phyloP scores from a whole-genome alignment of 1,140 invertebrate species.

The Apis cerana region DNA sequence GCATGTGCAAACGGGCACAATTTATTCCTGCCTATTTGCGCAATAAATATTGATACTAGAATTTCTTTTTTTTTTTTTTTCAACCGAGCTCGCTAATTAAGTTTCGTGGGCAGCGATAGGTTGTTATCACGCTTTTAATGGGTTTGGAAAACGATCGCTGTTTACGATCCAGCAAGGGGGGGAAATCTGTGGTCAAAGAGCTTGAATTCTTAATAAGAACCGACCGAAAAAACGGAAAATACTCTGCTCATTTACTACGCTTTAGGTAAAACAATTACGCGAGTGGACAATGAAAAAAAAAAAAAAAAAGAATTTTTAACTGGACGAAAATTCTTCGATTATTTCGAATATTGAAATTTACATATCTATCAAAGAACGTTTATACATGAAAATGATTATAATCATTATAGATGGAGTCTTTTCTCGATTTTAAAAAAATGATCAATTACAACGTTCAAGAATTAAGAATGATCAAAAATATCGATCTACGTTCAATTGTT shows the following conservation, averaged over 20 bases:
- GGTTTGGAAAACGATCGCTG: constrained; percentile 54
- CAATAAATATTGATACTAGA: constrained; percentile 45
- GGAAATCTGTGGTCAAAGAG: constrained; percentile 59
- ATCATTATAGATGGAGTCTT: no score
- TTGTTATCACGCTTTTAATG: constrained; percentile 53
- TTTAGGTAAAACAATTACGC: constrained; percentile 49
- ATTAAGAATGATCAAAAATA: no score
- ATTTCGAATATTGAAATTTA: background rate
- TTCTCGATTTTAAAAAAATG: no score
- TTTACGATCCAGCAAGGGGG: constrained; percentile 44
- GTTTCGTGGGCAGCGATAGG: constrained; percentile 34
- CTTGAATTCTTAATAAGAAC: constrained; percentile 64
- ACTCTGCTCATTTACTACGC: constrained; percentile 1
- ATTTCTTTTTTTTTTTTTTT: constrained; percentile 52
- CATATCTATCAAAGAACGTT: no score
- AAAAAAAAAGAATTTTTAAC: background rate
- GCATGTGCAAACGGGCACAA: background rate
- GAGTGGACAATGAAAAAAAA: background rate
- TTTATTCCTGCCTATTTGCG: constrained; percentile 17
- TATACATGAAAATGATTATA: background rate
- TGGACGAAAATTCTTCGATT: background rate
- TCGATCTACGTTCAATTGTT: background rate
- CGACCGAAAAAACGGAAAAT: constrained; percentile 28
- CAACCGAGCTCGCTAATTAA: constrained; percentile 53
- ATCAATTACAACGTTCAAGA: no score